Percentiles rank a stretch among this genome's conserved stretches.
Evolutionary conservation across 1,140 invertebrate genomes (phyloP).

Genomic region (Ruditapes philippinarum): DNA sequence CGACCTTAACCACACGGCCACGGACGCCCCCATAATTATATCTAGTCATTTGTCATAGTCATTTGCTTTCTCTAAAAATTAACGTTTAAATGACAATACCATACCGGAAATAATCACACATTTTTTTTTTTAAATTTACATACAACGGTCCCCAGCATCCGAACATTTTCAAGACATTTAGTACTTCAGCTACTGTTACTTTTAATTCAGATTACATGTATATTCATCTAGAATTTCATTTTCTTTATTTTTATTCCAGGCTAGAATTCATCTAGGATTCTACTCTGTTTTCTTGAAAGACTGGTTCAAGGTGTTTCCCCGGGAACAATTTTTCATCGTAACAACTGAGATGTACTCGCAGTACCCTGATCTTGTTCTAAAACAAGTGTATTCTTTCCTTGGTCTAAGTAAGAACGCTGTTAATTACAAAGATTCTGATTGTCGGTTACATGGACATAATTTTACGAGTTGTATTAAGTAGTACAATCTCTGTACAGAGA

Average conservation of each 20-base stretch:
- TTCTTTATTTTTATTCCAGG: slow-evolving; percentile 8
- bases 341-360: slow-evolving; percentile 94
- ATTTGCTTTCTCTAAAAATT: too few species aligned
- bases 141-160: too few species aligned
- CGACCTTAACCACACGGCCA: too few species aligned
- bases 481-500: neutral
- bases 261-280: slow-evolving; percentile 61
- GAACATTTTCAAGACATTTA: too few species aligned
- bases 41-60: too few species aligned
- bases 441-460: neutral
- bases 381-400: slow-evolving; percentile 89
- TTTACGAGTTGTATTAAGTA: neutral
- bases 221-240: too few species aligned
- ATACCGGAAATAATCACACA: too few species aligned
- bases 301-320: slow-evolving; percentile 63
- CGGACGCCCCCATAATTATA: too few species aligned
- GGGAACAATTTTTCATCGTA: slow-evolving; percentile 88
- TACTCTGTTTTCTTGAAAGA: slow-evolving; percentile 62
- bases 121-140: too few species aligned
- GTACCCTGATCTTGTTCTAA: slow-evolving; percentile 94
- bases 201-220: too few species aligned
- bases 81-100: too few species aligned
- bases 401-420: slow-evolving; percentile 76
- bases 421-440: neutral
- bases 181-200: too few species aligned